Base-by-base conservation (phyloP, 2,797 vertebrate genomes). In the Pseudochaenichthys georgianus region DNA sequence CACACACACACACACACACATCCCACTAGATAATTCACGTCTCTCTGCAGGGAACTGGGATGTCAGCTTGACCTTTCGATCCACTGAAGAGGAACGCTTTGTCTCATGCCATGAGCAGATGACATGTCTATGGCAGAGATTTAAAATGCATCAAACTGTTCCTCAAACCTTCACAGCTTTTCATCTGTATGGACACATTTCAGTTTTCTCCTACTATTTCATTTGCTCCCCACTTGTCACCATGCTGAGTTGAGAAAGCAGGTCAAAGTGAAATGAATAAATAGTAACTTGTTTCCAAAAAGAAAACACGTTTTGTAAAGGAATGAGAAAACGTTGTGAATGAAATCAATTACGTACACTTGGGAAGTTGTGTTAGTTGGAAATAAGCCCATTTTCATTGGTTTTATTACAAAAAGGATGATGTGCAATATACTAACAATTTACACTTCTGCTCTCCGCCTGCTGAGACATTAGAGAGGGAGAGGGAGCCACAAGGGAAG, bases 31-130 rank as follows among this genome's bases (percentile, higher is more conserved):
- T n/a, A n/a, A n/a, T n/a, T n/a, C n/a, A n/a, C n/a, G n/a, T n/a
- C n/a, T n/a, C 63, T 70, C 64, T 51, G 46, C 58, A 54, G 74
- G 79, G 64, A 80, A 43, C 55, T 59, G 58, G 43, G 72, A 72
- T 78, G 82, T 79, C 80, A 88, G 83, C 82, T 87, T 90, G 74
- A 93, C 84, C 88, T 90, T 90, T 87, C 79, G 87, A 92, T 91
- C 85, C 80, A 77, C 68, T 75, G 81, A 84, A 83, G 86, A 84
- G 59, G 58, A 80, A 88, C 70, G 43, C 83, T 89, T 90, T 82
- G 79, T 89, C 80, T 85, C 68, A 83, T 89, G 83, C 88, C 85
- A 68, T 81, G 81, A 85, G 83, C 86, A 85, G 82, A 87, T 78
- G 88, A 92, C 86, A 80, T 59, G 81, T 84, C 90, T 89, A 92